Base-by-base conservation (phyloP, 1,140 invertebrate species). In the Bursaphelenchus mucronatus region DNA sequence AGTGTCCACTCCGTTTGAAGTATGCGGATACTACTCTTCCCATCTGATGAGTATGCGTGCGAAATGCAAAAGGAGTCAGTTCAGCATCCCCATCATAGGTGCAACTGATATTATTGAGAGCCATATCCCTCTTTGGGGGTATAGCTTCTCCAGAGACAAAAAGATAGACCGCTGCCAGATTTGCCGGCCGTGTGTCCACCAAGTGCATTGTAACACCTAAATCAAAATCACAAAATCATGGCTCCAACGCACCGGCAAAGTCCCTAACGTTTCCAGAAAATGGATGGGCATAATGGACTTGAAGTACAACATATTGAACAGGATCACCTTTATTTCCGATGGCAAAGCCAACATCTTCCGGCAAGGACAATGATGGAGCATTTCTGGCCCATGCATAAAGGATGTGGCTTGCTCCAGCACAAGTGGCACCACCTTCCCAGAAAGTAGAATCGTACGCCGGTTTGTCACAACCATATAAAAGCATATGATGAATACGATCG, bases 41-140 rank as follows among this genome's bases (percentile, higher is more conserved):
- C 72, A 82, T 79, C 30, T 56, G 66, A 64, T 82, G 80, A 17
- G 80, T 81, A 52, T 82, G 80, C 7, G 76, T 76, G 15, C 80
- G 76, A 66, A 82, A 82, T 9, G 81, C 80, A 63, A 82, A 82
- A 10, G 80, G 80, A 72, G 82, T 74, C 11, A 82, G 53, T 17
- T 73, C 64, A 6, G 74, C 62, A 3, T 74, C 56, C 4, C 67
- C 68, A 39, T 53, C 57, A 47, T 80, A 82, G n/a, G 56, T 59
- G 46, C 80, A 82, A 8, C 69, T 73, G 47, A 74, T 71, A 54
- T 67, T 79, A 44, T 61, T 77, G 61, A 46, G 58, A 30, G 52
- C 64, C 19, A 69, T 69, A n/a, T 69, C 40, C 19, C 53, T 43
- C 1, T 55, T 45, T 39, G 79, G 78, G 41, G 76, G 75, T 52